Evolutionary conservation across 2,797 vertebrate species (phyloP).

Genomic region (Mormyrus proboscirostris): DNA sequence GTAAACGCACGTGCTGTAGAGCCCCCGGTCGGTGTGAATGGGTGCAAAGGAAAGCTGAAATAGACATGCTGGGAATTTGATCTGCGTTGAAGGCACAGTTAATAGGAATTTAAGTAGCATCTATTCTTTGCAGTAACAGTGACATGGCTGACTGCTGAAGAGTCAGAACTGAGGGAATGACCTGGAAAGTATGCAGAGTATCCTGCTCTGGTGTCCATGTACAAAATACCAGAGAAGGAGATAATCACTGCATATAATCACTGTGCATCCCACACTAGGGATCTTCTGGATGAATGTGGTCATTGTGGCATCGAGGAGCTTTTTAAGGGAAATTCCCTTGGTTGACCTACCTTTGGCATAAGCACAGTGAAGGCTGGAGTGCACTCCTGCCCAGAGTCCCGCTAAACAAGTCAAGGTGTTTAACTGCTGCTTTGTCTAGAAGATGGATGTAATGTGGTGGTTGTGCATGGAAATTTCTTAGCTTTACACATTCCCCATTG

Average conservation of each 20-base stretch:
- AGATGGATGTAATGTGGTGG: background rate
- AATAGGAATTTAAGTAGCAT: background rate
- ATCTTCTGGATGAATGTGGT: background rate
- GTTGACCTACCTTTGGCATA: slow-evolving; percentile 4
- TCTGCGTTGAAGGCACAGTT: background rate
- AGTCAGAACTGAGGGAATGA: background rate
- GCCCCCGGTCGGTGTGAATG: background rate
- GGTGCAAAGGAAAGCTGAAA: background rate
- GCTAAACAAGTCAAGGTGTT: background rate
- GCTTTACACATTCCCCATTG: background rate
- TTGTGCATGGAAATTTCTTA: background rate
- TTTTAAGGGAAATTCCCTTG: background rate
- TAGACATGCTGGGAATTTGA: background rate
- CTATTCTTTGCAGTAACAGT: background rate
- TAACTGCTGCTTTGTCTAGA: background rate
- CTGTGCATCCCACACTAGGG: background rate
- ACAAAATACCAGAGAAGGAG: background rate
- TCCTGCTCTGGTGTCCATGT: background rate
- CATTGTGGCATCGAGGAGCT: background rate
- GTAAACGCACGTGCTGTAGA: background rate
- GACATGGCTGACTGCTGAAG: background rate
- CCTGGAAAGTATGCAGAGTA: background rate
- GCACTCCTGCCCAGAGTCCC: background rate
- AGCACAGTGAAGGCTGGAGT: background rate
- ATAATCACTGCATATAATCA: background rate